Base-by-base conservation (phyloP, 2,888 invertebrate species). In the Apeira syringaria region DNA sequence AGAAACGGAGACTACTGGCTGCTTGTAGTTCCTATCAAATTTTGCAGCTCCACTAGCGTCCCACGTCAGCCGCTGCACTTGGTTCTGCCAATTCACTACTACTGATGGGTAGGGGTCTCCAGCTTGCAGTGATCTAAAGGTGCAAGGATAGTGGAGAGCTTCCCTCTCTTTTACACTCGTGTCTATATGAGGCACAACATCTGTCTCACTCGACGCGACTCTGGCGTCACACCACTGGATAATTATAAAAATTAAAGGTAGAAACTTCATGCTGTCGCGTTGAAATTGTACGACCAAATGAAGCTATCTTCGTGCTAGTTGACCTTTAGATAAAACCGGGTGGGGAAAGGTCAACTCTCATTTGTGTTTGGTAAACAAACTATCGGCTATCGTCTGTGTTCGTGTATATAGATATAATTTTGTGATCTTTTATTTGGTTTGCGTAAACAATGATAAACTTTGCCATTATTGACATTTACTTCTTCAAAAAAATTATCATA, bases 71-170 rank as follows among this genome's bases (percentile, higher is more conserved):
- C 61, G 63, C n/a, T 62, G 61, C 1, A 67, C 30, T 30, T 64
- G 51, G 15, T 61, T 57, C 3, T 62, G 59, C 67, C 68, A 76
- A 33, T 54, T 66, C 17, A 78, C 63, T 2, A 80, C 48, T 0
- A 74, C 68, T 0, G 75, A 77, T 1, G 77, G 77, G n/a, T 71
- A 72, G 0, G 61, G 52, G 24, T 76, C 70, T 0, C 53, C 62
- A 0, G 56, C 62, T 34, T 64, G 58, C 24, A 78, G 41, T 5
- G 64, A 61, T 47, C 68, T 64, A 2, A 67, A 61, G 3, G 48
- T 58, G 39, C 80, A 79, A 2, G 58, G 42, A n/a, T 67, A 61
- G 33, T 44, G 47, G 9, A 76, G 56, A 5, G 63, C 54, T 2
- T 50, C 45, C 35, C 45, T 53, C 13, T 62, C 64, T 37, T 68